Conservation (phyloP, 2,888 invertebrate species). For the Julus scanicus region DNA sequence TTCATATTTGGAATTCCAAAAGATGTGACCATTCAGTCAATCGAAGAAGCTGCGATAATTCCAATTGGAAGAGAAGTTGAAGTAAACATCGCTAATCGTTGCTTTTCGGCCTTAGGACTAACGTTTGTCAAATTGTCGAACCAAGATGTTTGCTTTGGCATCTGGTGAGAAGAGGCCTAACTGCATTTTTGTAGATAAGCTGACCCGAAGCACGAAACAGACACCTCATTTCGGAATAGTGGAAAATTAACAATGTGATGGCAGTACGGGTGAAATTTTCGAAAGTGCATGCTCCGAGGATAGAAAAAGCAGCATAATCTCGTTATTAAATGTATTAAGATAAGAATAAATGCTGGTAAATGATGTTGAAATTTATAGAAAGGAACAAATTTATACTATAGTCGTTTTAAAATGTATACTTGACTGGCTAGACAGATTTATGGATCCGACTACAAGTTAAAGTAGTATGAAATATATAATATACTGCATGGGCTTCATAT, state of each 20-base stretch:
- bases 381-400: no score
- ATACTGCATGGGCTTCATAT: no score
- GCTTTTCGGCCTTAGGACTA: not conserved
- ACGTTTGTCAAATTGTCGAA: not conserved
- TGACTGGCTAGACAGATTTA: no score
- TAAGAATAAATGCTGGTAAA: no score
- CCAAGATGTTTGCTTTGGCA: not conserved
- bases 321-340: not conserved
- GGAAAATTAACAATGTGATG: not conserved
- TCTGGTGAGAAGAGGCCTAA: not conserved
- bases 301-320: not conserved
- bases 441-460: no score
- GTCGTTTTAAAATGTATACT: no score
- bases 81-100: not conserved
- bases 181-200: slow-evolving; percentile 3
- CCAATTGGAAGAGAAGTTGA: no score
- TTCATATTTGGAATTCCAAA: no score
- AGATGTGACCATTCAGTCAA: no score
- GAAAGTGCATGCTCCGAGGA: not conserved
- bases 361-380: no score
- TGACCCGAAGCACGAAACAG: not conserved
- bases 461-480: no score
- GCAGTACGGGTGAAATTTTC: not conserved
- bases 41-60: no score
- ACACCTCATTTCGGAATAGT: not conserved